These are phyloP conservation scores for Leguminivora glycinivorella DNA, from an alignment of 1,140 invertebrate genomes.

Conservation along the genomic window DNA sequence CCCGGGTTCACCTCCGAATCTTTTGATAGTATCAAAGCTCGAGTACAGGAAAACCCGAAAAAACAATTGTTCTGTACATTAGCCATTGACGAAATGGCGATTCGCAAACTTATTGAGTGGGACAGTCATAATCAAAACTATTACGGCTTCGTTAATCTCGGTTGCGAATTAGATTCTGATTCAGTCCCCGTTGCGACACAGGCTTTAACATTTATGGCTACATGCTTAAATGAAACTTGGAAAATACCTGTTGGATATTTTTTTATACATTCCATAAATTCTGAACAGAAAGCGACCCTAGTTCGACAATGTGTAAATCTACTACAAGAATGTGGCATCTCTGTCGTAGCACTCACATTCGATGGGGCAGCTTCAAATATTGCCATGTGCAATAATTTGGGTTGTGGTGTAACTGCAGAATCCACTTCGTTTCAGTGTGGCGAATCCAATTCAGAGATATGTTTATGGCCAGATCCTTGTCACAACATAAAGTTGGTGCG, in stretches of 20 bases:
- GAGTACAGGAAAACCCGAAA: constrained; percentile 12
- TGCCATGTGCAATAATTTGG: constrained; percentile 28
- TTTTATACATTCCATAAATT: constrained; percentile 45
- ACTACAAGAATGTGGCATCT: constrained; percentile 27
- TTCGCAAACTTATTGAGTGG: constrained; percentile 44
- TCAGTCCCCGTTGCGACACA: constrained; percentile 41
- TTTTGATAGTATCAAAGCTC: constrained; percentile 29
- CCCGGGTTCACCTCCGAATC: constrained; percentile 39
- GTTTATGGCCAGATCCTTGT: constrained; percentile 44
- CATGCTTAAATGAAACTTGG: constrained; percentile 47
- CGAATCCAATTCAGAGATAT: constrained; percentile 26
- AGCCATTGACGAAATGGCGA: constrained; percentile 52
- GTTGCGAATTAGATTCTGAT: constrained; percentile 34
- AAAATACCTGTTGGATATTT: constrained; percentile 63
- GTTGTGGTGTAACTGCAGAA: not conserved
- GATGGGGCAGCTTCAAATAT: constrained; percentile 31
- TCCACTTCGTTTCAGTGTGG: not conserved
- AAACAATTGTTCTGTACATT: constrained; percentile 36
- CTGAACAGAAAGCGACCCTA: constrained; percentile 39
- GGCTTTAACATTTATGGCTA: constrained; percentile 53
- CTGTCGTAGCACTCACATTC: constrained; percentile 30
- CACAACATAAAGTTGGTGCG: constrained; percentile 56
- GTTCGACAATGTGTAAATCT: constrained; percentile 34
- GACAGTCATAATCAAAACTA: constrained; percentile 34
- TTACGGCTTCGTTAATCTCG: constrained; percentile 39